Percentiles rank a stretch among this genome's conserved stretches.
These are phyloP conservation scores for Papilio demoleus DNA, from an alignment of 2,888 invertebrate species.

Conservation along the genomic window DNA sequence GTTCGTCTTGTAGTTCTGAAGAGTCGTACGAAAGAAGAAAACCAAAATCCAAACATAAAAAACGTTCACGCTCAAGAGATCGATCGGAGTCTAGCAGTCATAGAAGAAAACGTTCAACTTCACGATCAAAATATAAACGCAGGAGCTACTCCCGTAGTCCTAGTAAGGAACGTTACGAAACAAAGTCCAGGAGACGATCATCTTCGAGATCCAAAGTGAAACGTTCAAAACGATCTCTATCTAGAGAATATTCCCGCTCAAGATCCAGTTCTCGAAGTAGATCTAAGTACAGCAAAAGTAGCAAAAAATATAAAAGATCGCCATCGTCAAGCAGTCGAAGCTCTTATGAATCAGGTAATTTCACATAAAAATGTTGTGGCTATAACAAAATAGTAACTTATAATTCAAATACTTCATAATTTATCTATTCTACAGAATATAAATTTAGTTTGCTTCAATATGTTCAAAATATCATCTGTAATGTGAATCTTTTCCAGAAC, in stretches of 20 bases:
- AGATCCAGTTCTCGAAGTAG: conserved; percentile 67
- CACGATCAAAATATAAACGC: conserved; percentile 63
- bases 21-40: conserved; percentile 75
- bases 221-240: conserved; percentile 52
- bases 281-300: conserved; percentile 61
- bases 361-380: neutral
- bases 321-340: conserved; percentile 67
- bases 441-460: neutral
- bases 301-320: conserved; percentile 64
- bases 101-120: conserved; percentile 66
- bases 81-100: conserved; percentile 68
- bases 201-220: conserved; percentile 65
- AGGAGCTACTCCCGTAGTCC: conserved; percentile 73
- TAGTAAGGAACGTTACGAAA: conserved; percentile 73
- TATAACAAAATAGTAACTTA: neutral
- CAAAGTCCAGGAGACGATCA: conserved; percentile 67
- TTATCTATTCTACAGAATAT: neutral
- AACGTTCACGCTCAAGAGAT: conserved; percentile 70
- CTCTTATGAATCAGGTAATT: conserved; percentile 71
- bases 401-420: neutral
- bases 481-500: conserved; percentile 57
- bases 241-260: conserved; percentile 62
- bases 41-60: conserved; percentile 70
- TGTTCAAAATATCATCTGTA: neutral
- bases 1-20: conserved; percentile 73